Base-by-base conservation (phyloP, 1,140 invertebrate genomes). In the Temnothorax curvispinosus region DNA sequence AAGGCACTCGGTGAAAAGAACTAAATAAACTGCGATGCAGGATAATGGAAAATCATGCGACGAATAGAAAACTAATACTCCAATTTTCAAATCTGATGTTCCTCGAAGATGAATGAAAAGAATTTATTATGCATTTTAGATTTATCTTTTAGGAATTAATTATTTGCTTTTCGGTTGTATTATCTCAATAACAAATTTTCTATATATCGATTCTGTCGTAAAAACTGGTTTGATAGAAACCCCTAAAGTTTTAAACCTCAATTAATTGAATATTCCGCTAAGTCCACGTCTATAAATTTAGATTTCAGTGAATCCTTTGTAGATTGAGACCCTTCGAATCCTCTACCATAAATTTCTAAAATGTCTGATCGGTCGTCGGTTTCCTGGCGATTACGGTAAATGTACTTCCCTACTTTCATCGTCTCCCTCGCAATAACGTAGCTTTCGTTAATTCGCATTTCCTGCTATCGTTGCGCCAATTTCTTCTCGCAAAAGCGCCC, bases 361-460 rank as follows among this genome's bases (percentile, higher is more conserved):
- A 65, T 47, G 21, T 56, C 21, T 35, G 38, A 81, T 71, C 64
- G 21, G 8, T 27, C 13, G 18, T 41, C 13, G 6, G 4, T 69
- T 69, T 44, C 27, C 27, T 54, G 13, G 4, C 18, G 15, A 82
- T 82, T 47, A 60, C 27, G 50, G 11, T 72, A 72, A 71, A 32
- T 21, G 21, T 81, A 56, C 3, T 27, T 9, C 47, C 44, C 21
- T 18, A 13, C 15, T 58, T 44, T 32, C 21, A 21, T 41, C 11
- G 18, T 47, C 18, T 21, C 3, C 32, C 47, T 69, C 11, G 47
- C 77, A 81, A 72, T 72, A 56, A 74, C 52, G 27, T 60, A 2
- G 41, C 18, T 58, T 82, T 82, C 47, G n/a, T 69, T 60, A 50
- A 81, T 69, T 52, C 69, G 32, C 47, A 6, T 77, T 65, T 56